phyloP scores from a whole-genome alignment of 92 coral and sea anemone species.

The Phenganax marumi region DNA sequence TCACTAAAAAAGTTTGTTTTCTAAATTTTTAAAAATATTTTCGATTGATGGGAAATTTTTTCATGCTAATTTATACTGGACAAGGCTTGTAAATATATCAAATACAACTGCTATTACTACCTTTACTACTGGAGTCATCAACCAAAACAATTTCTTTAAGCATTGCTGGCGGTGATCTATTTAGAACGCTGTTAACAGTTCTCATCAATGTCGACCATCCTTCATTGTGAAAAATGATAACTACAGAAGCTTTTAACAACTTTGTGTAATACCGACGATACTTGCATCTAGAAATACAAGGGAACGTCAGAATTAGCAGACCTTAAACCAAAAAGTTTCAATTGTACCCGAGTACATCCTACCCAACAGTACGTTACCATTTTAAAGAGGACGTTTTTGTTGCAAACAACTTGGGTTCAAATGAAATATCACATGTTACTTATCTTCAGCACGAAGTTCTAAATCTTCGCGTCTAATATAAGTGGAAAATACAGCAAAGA shows the following conservation, averaged over 20 bases:
- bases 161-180: constrained; percentile 82
- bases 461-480: no score
- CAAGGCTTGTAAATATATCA: no score
- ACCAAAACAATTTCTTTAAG: constrained; percentile 92
- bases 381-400: no score
- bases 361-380: no score
- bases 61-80: no score
- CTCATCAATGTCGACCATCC: constrained; percentile 94
- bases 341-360: neutral
- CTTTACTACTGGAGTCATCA: constrained; percentile 91
- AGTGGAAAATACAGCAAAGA: no score
- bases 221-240: constrained; percentile 94
- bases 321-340: neutral
- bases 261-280: constrained; percentile 62
- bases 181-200: constrained; percentile 84
- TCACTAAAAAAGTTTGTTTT: no score
- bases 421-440: no score
- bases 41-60: no score
- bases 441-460: no score
- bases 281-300: constrained; percentile 60
- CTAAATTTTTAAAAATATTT: no score
- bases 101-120: constrained; percentile 20
- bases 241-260: constrained; percentile 82
- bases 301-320: neutral
- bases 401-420: no score